These are phyloP conservation scores for Cottoperca gobio DNA, from an alignment of 2,797 vertebrate species.

Conservation along the genomic window DNA sequence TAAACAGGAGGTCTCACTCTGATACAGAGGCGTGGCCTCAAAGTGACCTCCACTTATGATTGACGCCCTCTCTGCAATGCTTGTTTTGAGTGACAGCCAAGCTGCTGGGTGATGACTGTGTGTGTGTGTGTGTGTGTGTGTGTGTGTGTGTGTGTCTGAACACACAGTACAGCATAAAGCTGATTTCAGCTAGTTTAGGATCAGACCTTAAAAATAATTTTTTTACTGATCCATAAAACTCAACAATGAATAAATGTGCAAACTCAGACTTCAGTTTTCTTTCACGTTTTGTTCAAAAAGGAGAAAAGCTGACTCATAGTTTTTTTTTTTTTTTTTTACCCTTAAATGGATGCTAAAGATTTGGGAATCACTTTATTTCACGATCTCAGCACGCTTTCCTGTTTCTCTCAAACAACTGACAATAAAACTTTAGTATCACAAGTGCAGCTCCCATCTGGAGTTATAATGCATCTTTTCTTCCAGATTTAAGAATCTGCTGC, in stretches of 20 bases:
- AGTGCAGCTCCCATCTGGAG: slow-evolving; percentile 37
- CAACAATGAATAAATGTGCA: not conserved
- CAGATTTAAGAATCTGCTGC: slow-evolving; percentile 1
- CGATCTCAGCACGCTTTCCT: not conserved
- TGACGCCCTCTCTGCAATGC: slow-evolving; percentile 28
- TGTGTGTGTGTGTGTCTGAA: not conserved
- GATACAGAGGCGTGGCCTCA: slow-evolving; percentile 40
- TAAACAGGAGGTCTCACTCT: slow-evolving; percentile 51
- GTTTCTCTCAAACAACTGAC: slow-evolving; percentile 30
- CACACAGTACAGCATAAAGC: not conserved
- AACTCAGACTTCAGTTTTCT: not conserved
- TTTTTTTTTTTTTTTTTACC: not conserved
- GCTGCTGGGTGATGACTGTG: not conserved
- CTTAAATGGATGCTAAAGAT: slow-evolving; percentile 2
- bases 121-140: not conserved
- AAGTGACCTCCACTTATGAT: slow-evolving; percentile 61
- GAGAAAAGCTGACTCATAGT: slow-evolving; percentile 17
- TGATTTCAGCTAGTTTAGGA: slow-evolving; percentile 18
- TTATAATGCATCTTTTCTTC: not conserved
- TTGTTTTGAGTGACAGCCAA: slow-evolving; percentile 54
- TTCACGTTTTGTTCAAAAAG: not conserved
- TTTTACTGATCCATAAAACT: slow-evolving; percentile 13
- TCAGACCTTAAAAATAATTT: slow-evolving; percentile 14
- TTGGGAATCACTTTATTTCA: slow-evolving; percentile 18
- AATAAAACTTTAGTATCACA: slow-evolving; percentile 43